Evolutionary conservation across 2,888 invertebrate genomes (phyloP).

Genomic region (Apodemia mormo): DNA sequence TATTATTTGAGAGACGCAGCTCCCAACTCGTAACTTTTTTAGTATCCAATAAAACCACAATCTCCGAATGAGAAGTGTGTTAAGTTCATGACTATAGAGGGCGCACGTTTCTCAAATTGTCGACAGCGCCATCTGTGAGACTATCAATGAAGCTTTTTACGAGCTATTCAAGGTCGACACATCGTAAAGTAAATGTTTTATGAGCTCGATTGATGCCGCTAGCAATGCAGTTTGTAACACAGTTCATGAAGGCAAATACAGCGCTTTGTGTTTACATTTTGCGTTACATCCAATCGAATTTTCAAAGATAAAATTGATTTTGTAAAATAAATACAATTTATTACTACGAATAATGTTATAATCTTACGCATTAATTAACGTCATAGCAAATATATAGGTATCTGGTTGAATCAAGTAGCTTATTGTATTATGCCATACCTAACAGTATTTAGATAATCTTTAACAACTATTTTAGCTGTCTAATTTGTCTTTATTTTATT

Average conservation of each 20-base stretch:
- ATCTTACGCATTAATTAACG: too few species aligned
- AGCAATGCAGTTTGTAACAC: conserved; percentile 53
- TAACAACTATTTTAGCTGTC: too few species aligned
- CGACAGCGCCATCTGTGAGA: conserved; percentile 71
- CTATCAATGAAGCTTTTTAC: conserved; percentile 67
- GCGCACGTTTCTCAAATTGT: conserved; percentile 52
- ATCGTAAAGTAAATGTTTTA: conserved; percentile 75
- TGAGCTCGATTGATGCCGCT: conserved; percentile 72
- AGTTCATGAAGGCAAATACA: too few species aligned
- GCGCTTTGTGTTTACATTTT: not conserved
- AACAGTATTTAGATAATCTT: too few species aligned
- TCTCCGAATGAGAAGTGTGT: conserved; percentile 48
- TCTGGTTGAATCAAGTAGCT: too few species aligned
- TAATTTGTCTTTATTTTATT: too few species aligned
- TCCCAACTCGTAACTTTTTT: conserved; percentile 78
- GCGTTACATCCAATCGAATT: too few species aligned
- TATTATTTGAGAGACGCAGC: conserved; percentile 63
- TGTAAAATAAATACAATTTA: too few species aligned
- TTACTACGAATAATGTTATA: too few species aligned
- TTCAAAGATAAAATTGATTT: too few species aligned
- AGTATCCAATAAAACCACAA: conserved; percentile 73
- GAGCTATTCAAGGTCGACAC: conserved; percentile 69
- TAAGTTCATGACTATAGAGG: conserved; percentile 60
- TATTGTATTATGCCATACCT: too few species aligned
- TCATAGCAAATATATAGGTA: too few species aligned